Evolutionary conservation across 1,140 invertebrate genomes (phyloP).

Genomic region (Lepidurus packardi): DNA sequence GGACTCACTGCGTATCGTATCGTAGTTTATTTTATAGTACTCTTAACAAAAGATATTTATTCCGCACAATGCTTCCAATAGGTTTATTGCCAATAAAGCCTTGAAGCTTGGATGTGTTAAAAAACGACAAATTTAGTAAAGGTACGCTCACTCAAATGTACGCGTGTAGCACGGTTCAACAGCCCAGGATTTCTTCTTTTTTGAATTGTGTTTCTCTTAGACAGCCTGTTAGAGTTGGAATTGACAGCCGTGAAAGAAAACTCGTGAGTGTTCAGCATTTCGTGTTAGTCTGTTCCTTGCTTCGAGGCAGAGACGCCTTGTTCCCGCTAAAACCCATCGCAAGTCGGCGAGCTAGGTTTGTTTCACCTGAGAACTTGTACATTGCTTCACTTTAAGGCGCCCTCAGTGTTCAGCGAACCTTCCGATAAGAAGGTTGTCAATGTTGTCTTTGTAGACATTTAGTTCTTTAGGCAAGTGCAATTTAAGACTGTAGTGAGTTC

Average conservation of each 20-base stretch:
- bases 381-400: background rate
- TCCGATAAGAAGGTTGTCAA: background rate
- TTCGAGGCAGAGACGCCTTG: background rate
- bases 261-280: background rate
- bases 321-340: slow-evolving; percentile 10
- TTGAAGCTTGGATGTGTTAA: too few relatives aligned
- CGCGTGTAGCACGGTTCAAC: too few relatives aligned
- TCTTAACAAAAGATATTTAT: too few relatives aligned
- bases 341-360: background rate
- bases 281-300: background rate
- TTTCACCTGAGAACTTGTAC: background rate
- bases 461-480: background rate
- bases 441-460: background rate
- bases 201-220: too few relatives aligned
- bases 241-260: background rate
- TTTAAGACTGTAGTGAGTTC: too few relatives aligned
- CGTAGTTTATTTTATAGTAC: too few relatives aligned
- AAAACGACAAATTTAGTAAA: too few relatives aligned
- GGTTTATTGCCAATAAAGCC: too few relatives aligned
- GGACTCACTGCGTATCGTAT: too few relatives aligned
- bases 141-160: too few relatives aligned
- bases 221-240: background rate
- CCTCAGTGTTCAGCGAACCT: background rate
- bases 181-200: too few relatives aligned
- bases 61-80: too few relatives aligned